Evolutionary conservation across 1,140 invertebrate species (phyloP).

Genomic region (Dendroctonus valens): DNA sequence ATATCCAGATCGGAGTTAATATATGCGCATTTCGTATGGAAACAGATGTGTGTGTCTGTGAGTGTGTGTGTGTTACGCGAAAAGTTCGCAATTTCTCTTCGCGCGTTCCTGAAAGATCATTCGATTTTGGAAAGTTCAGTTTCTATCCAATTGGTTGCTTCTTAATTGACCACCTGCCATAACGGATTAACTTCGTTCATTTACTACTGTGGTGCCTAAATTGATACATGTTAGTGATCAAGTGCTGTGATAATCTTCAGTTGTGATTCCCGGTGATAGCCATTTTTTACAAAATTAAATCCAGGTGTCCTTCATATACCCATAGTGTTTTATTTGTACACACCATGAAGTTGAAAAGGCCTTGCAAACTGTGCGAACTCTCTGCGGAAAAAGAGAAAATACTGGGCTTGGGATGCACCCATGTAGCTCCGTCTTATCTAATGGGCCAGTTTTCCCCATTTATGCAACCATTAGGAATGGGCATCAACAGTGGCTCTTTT

Average conservation of each 20-base stretch:
- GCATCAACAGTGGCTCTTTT: slow-evolving; percentile 45
- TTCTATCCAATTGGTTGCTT: too few species aligned
- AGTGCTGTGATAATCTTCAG: slow-evolving; percentile 37
- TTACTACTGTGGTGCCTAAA: slow-evolving; percentile 24
- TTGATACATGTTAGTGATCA: not conserved
- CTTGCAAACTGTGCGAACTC: slow-evolving; percentile 55
- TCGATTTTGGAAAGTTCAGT: too few species aligned
- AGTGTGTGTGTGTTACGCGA: too few species aligned
- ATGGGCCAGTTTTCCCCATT: not conserved
- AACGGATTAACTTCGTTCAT: too few species aligned
- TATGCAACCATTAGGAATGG: slow-evolving; percentile 44
- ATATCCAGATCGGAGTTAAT: too few species aligned
- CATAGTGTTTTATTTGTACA: too few species aligned
- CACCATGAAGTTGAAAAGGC: slow-evolving; percentile 52
- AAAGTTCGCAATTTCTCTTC: too few species aligned
- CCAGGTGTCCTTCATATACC: too few species aligned
- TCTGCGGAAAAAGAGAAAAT: slow-evolving; percentile 49
- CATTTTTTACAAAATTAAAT: not conserved
- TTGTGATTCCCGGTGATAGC: slow-evolving; percentile 41
- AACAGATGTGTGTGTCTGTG: too few species aligned
- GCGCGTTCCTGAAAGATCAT: too few species aligned
- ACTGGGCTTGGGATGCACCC: slow-evolving; percentile 50
- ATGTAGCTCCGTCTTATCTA: slow-evolving; percentile 24
- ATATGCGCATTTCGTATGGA: too few species aligned
- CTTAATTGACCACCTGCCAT: too few species aligned